phyloP scores from a whole-genome alignment of 2,888 invertebrate genomes.

The Epsilonema sp. region DNA sequence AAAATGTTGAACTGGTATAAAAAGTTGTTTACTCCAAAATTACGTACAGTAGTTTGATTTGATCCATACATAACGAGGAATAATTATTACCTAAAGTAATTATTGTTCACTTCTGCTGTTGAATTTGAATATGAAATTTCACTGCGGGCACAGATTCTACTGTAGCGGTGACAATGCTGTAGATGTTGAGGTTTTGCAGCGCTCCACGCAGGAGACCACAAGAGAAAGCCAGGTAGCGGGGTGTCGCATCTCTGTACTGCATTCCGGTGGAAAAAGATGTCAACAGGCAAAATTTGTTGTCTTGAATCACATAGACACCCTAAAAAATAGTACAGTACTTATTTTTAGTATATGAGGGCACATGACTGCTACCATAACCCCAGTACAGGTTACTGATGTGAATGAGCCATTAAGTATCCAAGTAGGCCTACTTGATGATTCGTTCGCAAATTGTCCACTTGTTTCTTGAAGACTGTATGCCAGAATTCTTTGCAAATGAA shows the following conservation, averaged over 20 bases:
- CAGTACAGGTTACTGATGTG: no score
- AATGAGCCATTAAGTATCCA: no score
- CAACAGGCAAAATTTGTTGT: slow-evolving; percentile 76
- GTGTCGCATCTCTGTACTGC: slow-evolving; percentile 75
- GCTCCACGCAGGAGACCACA: slow-evolving; percentile 87
- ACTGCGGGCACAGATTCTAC: slow-evolving; percentile 22
- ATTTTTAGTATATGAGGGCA: not conserved
- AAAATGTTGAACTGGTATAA: no score
- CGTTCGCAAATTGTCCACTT: slow-evolving; percentile 86
- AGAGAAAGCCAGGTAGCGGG: slow-evolving; percentile 59
- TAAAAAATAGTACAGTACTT: no score
- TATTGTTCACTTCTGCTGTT: no score
- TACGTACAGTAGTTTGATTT: no score
- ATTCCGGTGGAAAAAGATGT: slow-evolving; percentile 64
- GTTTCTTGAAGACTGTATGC: slow-evolving; percentile 91
- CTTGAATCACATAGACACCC: slow-evolving; percentile 90
- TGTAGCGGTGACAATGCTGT: slow-evolving; percentile 64
- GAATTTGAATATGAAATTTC: slow-evolving; percentile 24
- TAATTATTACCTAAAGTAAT: no score
- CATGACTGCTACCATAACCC: no score
- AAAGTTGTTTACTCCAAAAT: no score
- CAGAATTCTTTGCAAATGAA: slow-evolving; percentile 98
- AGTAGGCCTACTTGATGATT: slow-evolving; percentile 65
- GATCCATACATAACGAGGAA: no score
- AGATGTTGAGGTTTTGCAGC: slow-evolving; percentile 65